Evolutionary conservation across 2,797 vertebrate species (phyloP), one percentile per base, ranked within the genome.

Genomic region (Melopsittacus undulatus): DNA sequence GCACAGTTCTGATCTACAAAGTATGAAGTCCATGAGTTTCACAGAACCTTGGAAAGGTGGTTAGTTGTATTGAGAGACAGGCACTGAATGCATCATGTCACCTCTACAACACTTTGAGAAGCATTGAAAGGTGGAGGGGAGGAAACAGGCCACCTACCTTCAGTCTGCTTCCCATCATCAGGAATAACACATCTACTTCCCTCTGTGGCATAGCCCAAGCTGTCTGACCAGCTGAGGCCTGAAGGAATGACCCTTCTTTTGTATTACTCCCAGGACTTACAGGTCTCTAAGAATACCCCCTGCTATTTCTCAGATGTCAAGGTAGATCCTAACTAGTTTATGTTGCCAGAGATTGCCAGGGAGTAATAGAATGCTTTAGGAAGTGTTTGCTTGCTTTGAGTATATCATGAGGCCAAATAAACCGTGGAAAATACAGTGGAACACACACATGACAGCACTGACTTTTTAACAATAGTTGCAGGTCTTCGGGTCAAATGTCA

Each of bases 171-270:
- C 20, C 9, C 7, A n/a, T 70, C 15, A 67, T 16, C 22, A 74
- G 61, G 34, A 43, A 59, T 46, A 61, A 54, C 13, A 26, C 30
- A 42, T 61, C n/a, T 59, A 11, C 24, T 82, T 19, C 18, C 26
- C 0, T 0, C 5, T 42, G 21, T 7, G 42, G 3, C 22, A 45
- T 10, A 43, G 15, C 3, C 13, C 0, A 2, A 48, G 18, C 7
- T 67, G 3, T 12, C 40, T 51, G 43, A 61, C 29, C 27, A 70
- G n/a, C 18, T 56, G n/a, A 74, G 16, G 30, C 56, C 26, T 9
- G 48, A 40, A 22, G 19, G 16, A 48, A 56, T 43, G 22, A 77
- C 12, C 12, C 4, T 17, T 45, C 26, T 67, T 62, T 49, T 17
- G 3, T n/a, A 17, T 62, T 51, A 36, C 67, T 90, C 40, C 40